These are phyloP conservation scores for Andrena bicolor DNA, from an alignment of 2,888 invertebrate genomes.

Conservation along the genomic window DNA sequence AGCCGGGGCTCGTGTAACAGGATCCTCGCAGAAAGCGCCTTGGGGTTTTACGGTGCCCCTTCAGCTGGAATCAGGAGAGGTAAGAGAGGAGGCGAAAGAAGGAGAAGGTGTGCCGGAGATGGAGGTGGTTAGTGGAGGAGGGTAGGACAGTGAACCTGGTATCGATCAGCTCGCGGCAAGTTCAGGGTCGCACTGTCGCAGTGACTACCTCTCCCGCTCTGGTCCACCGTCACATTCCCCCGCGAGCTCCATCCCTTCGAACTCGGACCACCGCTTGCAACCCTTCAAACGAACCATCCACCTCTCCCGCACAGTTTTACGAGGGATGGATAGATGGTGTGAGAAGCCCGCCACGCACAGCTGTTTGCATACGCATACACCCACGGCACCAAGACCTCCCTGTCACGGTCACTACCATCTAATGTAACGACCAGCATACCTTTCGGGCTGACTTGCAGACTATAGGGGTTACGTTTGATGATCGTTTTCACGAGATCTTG, in stretches of 20 bases:
- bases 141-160: constrained; percentile 82
- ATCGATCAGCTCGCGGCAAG: constrained; percentile 81
- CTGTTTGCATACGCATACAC: constrained; percentile 79
- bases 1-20: constrained; percentile 78
- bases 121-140: constrained; percentile 64
- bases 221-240: constrained; percentile 41
- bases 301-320: constrained; percentile 66
- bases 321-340: constrained; percentile 64
- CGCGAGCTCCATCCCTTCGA: constrained; percentile 52
- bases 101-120: constrained; percentile 58
- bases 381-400: constrained; percentile 37
- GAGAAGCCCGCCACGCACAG: constrained; percentile 79
- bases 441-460: constrained; percentile 74
- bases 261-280: constrained; percentile 58
- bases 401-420: constrained; percentile 37
- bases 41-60: constrained; percentile 77
- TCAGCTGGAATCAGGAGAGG: constrained; percentile 65
- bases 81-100: constrained; percentile 47
- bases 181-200: constrained; percentile 82
- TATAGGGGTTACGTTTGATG: constrained; percentile 58
- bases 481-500: constrained; percentile 7
- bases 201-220: constrained; percentile 55
- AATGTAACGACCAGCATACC: constrained; percentile 73
- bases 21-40: constrained; percentile 79
- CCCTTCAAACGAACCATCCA: constrained; percentile 62